Base-by-base conservation (phyloP, 2,888 invertebrate genomes). In the Cremastobaeus sp. region DNA sequence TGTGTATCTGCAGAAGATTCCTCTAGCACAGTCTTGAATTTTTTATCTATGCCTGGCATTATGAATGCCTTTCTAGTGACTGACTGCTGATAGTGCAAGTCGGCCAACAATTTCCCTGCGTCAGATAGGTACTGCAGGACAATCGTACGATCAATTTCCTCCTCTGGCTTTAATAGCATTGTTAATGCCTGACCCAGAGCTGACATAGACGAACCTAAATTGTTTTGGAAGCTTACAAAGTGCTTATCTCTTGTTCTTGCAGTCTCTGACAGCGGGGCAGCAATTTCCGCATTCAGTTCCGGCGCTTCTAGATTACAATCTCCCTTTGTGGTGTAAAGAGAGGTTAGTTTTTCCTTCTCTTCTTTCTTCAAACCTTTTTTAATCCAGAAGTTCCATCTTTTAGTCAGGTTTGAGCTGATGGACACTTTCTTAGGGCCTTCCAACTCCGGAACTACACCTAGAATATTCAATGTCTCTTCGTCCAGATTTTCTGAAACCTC, bases 141-240 rank as follows among this genome's bases (percentile, higher is more conserved):
- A 9, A n/a, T n/a, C n/a, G n/a, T n/a, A n/a, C n/a, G n/a, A n/a
- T 9, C 17, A 1, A 1, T 15, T 52, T 37, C 6, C 2, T 37
- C 37, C 3, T 32, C 32, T n/a, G 37, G 20, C 3, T 8, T 11
- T 5, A 52, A 9, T 1, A 52, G 9, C 8, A n/a, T n/a, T n/a
- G 54, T 11, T 9, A 21, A 15, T 3, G 11, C 54, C 39, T 54
- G 54, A 17, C 54, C 39, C 9, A 52, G 21, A 12, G 50, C 50
- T 3, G 21, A 14, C 6, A 14, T 21, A 9, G 50, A 34, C 3
- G 50, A 34, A 6, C 21, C 50, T 2, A 39, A 2, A n/a, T n/a
- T 25, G 1, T 18, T 11, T 6, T 52, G 52, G 3, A 37, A 11
- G 2, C n/a, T 11, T 3, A 35, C 8, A 14, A 30, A 54, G 20